phyloP scores from a whole-genome alignment of 2,113 vertebrate genomes.

The Geococcyx californianus region DNA sequence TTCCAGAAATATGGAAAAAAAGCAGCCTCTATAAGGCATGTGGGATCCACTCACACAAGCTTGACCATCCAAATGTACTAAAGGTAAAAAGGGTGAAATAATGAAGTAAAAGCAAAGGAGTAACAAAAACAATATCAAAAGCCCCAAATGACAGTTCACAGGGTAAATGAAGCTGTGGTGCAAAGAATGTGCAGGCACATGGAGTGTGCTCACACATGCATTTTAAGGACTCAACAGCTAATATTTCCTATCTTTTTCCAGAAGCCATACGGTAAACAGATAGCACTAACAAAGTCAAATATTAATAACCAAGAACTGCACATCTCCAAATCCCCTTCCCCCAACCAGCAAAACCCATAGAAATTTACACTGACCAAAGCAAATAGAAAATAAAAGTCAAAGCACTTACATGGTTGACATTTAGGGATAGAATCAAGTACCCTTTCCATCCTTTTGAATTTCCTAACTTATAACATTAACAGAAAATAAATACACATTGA shows the following conservation, averaged over 20 bases:
- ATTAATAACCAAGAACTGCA: slow-evolving; percentile 84
- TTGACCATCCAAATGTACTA: neutral
- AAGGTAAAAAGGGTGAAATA: neutral
- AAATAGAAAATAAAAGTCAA: slow-evolving; percentile 87
- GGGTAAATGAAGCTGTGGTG: neutral
- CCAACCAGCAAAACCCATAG: slow-evolving; percentile 81
- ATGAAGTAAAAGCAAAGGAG: neutral
- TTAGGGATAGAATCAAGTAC: slow-evolving; percentile 76
- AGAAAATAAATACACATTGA: slow-evolving; percentile 67
- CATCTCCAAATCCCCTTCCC: slow-evolving; percentile 81
- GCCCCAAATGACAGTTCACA: neutral
- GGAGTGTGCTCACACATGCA: neutral
- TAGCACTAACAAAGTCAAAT: slow-evolving; percentile 86
- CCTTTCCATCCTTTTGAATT: slow-evolving; percentile 68
- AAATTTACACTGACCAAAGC: slow-evolving; percentile 87
- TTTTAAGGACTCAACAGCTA: slow-evolving; percentile 62
- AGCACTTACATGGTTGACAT: slow-evolving; percentile 82
- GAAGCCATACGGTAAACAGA: slow-evolving; percentile 82
- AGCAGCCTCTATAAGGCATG: neutral
- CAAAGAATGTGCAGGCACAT: slow-evolving; percentile 6
- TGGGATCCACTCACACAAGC: neutral
- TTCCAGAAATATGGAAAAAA: neutral
- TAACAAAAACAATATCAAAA: neutral
- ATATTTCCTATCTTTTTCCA: slow-evolving; percentile 66
- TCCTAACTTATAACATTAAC: slow-evolving; percentile 75